Base-by-base conservation (phyloP, 2,888 invertebrate genomes). In the Atethmia centrago region DNA sequence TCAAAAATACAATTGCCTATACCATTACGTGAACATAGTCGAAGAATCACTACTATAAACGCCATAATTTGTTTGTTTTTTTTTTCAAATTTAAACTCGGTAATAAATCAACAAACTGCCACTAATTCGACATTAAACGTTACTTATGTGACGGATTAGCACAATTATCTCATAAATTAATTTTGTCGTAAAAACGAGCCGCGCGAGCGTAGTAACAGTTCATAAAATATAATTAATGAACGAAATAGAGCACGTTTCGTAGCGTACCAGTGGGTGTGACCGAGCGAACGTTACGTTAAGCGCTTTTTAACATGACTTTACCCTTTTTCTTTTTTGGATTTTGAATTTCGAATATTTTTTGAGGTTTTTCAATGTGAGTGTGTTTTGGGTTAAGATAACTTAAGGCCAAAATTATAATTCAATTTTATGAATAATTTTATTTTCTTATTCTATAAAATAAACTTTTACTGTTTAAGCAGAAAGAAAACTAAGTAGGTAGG, bases 291-390 rank as follows among this genome's bases (percentile, higher is more conserved):
- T 87, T 85, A 86, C 86, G 88, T 89, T 90, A 90, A 90, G 87
- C 87, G 85, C 82, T 90, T 90, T 90, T 90, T 90, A 88, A 90
- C 90, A 87, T 88, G 88, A 89, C 84, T 84, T 82, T 89, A 89
- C 87, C 63, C 4, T 80, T 85, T 77, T 64, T 9, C 5, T 56
- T 71, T 80, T 87, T 77, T 65, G 12, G 10, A 58, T 45, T 71
- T 80, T n/a, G 58, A 68, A 68, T 63, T 71, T 74, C 66, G 73
- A 71, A 83, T 81, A 61, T 79, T 82, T 79, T 80, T 79, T 25
- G 71, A 75, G 36, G 71, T 67, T 69, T 67, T 58, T 58, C 53
- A 62, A 73, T 67, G 53, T 56, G 56, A 55, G 45, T 77, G 61
- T 63, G 47, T 77, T 79, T 74, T 76, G 10, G 55, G 19, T 28